Evolutionary conservation across 2,797 vertebrate species (phyloP).

Genomic region (Acridotheres tristis): DNA sequence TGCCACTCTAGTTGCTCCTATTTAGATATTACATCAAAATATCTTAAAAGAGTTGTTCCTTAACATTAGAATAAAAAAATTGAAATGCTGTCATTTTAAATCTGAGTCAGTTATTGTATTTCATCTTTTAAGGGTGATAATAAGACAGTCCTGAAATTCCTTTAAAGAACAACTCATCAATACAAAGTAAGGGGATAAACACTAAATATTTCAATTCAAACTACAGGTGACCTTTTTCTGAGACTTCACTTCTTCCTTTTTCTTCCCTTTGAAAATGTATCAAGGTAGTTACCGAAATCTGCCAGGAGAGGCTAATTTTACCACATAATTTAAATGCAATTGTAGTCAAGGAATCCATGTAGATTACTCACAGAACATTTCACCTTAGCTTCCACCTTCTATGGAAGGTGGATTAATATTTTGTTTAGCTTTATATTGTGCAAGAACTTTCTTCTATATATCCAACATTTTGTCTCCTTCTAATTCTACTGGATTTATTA

Average conservation of each 20-base stretch:
- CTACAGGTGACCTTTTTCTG: not conserved
- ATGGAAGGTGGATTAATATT: not conserved
- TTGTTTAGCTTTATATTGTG: not conserved
- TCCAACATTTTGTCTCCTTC: not conserved
- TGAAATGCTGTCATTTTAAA: not conserved
- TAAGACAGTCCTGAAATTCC: not conserved
- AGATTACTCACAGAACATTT: not conserved
- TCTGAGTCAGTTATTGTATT: not conserved
- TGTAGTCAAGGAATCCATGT: not conserved
- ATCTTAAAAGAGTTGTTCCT: not conserved
- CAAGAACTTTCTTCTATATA: not conserved
- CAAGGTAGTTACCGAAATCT: not conserved
- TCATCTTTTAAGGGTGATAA: not conserved
- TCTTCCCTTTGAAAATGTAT: not conserved
- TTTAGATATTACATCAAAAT: conserved; percentile 6
- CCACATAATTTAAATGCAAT: not conserved
- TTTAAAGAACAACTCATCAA: not conserved
- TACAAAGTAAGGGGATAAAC: not conserved
- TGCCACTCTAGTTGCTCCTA: not conserved
- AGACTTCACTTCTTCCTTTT: not conserved
- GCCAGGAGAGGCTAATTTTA: not conserved
- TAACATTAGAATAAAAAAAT: conserved; percentile 21
- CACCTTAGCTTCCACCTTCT: not conserved
- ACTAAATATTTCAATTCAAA: not conserved
- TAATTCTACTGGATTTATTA: not conserved